Base-by-base conservation (phyloP, 2,888 invertebrate species). In the Drosophila sordidula region DNA sequence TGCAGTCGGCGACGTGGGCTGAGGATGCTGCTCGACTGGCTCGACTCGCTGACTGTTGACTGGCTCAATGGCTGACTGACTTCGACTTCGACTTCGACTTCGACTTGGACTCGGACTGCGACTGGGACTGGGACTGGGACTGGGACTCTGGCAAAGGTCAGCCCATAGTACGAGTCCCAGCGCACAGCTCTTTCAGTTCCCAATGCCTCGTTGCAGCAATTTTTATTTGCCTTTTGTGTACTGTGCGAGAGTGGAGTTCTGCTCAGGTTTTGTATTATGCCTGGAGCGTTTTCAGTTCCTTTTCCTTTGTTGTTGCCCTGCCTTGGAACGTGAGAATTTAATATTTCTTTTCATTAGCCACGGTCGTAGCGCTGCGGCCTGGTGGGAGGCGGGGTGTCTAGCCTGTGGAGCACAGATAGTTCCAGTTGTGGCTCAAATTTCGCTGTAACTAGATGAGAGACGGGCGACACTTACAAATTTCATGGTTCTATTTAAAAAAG, bases 331-430 rank as follows among this genome's bases (percentile, higher is more conserved):
- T 86, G 86, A 86, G 86, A 86, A 86, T 87, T 86, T 86, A 86
- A 86, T 86, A 89, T 86, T 86, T 84, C 81, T 83, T 89, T 86
- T 86, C 86, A 89, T 85, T 85, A 85, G 85, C 78, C 67, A 80
- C 66, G 83, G 74, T 82, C 58, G 62, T 50, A 44, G 68, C 50
- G 47, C 59, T 38, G 52, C 51, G 54, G 47, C 57, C 45, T 54
- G 51, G 44, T 51, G 36, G 22, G 46, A 22, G 64, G 16, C 16
- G 36, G 16, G 38, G 16, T 49, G 41, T 36, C 25, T 38, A 12
- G 32, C n/a, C 25, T 38, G 0, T 34, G 9, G 26, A 38, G 29
- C 42, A 47, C 47, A 29, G 39, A 69, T 45, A 50, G 66, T 34
- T 39, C 55, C 42, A 50, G 72, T 65, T 42, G 49, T 39, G 49